Conservation (phyloP, 2,888 invertebrate species). For the Dorcus hopei region DNA sequence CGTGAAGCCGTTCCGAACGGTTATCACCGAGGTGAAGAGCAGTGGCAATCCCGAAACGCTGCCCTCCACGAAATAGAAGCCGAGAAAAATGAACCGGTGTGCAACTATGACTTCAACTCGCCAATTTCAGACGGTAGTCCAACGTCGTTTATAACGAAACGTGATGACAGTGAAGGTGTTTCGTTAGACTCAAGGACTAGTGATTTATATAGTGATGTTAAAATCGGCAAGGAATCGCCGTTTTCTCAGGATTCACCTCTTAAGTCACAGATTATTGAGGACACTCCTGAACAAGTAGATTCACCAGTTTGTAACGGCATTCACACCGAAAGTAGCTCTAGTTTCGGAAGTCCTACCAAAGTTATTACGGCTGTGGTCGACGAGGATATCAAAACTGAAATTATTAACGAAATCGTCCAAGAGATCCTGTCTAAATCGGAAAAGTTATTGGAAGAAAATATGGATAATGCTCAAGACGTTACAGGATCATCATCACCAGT, state of each 20-base stretch:
- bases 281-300: constrained; percentile 27
- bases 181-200: constrained; percentile 55
- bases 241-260: constrained; percentile 50
- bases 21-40: constrained; percentile 39
- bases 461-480: constrained; percentile 19
- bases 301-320: constrained; percentile 49
- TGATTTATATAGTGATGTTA: constrained; percentile 61
- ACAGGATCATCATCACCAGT: constrained; percentile 42
- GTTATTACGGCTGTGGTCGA: constrained; percentile 23
- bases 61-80: constrained; percentile 38
- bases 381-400: constrained; percentile 44
- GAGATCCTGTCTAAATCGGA: constrained; percentile 53
- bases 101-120: constrained; percentile 51
- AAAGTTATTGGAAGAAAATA: constrained; percentile 48
- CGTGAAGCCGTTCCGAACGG: constrained; percentile 45
- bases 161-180: constrained; percentile 53
- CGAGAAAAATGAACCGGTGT: constrained; percentile 44
- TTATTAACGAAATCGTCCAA: constrained; percentile 53
- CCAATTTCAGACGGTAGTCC: constrained; percentile 53
- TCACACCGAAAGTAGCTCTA: constrained; percentile 44
- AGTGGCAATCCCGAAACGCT: constrained; percentile 38
- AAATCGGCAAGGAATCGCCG: constrained; percentile 59
- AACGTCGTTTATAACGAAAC: constrained; percentile 47
- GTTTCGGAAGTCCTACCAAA: constrained; percentile 44
- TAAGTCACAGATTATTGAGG: constrained; percentile 41